A percentile compares a stretch with the other conserved stretches of the same genome.
These are phyloP conservation scores for Mnemiopsis leidyi DNA, from an alignment of 37 sponge, comb jelly and placozoan species.

Conservation along the genomic window DNA sequence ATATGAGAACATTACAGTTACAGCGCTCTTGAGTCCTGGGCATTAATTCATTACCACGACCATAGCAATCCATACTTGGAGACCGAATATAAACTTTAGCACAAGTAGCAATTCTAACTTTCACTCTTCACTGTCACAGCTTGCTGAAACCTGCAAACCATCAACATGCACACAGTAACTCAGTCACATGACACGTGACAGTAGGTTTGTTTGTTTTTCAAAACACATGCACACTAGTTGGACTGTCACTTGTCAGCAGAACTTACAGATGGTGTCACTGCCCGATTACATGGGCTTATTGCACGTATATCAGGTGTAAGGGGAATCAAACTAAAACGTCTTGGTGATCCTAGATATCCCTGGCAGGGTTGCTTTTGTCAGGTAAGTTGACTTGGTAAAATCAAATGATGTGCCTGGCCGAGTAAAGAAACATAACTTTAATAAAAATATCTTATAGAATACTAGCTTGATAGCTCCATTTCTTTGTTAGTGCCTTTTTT, in stretches of 20 bases:
- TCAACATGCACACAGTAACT: background rate
- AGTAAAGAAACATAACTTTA: too few relatives aligned
- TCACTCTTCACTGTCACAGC: background rate
- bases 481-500: too few relatives aligned
- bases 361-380: too few relatives aligned
- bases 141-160: background rate
- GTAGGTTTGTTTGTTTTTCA: background rate
- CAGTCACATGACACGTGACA: too few relatives aligned
- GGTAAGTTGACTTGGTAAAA: too few relatives aligned
- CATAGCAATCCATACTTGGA: too few relatives aligned
- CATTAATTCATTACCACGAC: too few relatives aligned
- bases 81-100: background rate
- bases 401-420: too few relatives aligned
- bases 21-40: too few relatives aligned
- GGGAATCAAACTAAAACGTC: constrained; percentile 30
- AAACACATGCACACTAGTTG: background rate
- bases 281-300: background rate
- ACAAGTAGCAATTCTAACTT: background rate
- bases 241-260: background rate
- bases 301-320: background rate
- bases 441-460: too few relatives aligned
- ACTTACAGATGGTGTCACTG: background rate
- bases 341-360: background rate
- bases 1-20: too few relatives aligned
- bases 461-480: too few relatives aligned